These are phyloP conservation scores for human DNA, from an alignment of 2,113 vertebrate species.

Conservation along the genomic window DNA sequence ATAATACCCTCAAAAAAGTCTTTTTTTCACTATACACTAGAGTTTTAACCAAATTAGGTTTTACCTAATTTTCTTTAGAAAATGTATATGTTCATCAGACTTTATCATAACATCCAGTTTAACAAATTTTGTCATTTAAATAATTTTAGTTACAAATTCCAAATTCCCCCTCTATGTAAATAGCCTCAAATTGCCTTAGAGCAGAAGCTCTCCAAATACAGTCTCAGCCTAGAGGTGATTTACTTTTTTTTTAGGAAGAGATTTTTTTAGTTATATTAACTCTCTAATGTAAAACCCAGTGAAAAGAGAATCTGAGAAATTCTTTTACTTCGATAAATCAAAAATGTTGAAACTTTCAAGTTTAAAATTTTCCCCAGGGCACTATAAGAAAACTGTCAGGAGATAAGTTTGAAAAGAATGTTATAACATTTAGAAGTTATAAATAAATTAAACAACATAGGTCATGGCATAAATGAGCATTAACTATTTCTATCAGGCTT, in stretches of 20 bases:
- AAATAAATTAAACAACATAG: slow-evolving; percentile 81
- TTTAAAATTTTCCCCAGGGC: slow-evolving; percentile 76
- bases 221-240: slow-evolving; percentile 68
- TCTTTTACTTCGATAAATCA: slow-evolving; percentile 75
- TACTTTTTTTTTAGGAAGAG: slow-evolving; percentile 2
- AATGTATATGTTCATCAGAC: slow-evolving; percentile 53
- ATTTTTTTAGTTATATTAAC: slow-evolving; percentile 60
- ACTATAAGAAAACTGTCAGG: slow-evolving; percentile 76
- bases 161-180: slow-evolving; percentile 65
- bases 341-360: slow-evolving; percentile 72
- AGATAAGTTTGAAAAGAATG: slow-evolving; percentile 78
- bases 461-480: slow-evolving; percentile 77
- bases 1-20: background rate
- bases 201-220: slow-evolving; percentile 72
- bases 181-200: slow-evolving; percentile 54
- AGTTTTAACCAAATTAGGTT: slow-evolving; percentile 24
- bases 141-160: slow-evolving; percentile 68
- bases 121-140: slow-evolving; percentile 71
- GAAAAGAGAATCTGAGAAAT: slow-evolving; percentile 69
- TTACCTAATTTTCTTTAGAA: slow-evolving; percentile 57
- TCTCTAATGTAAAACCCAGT: slow-evolving; percentile 64
- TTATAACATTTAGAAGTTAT: slow-evolving; percentile 79
- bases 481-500: slow-evolving; percentile 73
- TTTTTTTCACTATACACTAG: slow-evolving; percentile 33
- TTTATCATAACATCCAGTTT: slow-evolving; percentile 60